Evolutionary conservation across 2,797 vertebrate genomes (phyloP), one percentile per base, ranked within the genome.

Genomic region (Muscicapa striata): DNA sequence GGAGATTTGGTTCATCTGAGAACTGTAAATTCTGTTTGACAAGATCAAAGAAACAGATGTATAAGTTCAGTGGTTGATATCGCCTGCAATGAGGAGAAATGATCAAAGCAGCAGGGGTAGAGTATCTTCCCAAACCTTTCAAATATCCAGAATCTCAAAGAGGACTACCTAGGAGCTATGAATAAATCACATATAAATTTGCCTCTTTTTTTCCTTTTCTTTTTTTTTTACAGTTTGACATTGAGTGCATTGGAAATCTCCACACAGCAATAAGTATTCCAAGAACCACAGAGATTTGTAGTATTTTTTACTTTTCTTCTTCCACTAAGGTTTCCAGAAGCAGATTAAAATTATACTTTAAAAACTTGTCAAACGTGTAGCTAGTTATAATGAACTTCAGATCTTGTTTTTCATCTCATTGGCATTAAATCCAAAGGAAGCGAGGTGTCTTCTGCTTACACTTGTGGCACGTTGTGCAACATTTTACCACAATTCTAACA

Each of bases 1-100:
- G 96, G 96, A 97, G 97, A 98, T 98, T 97, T 97, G 93, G 97
- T 97, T 98, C 97, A 96, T 97, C 96, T 96, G 77, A 93, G 94
- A 96, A 91, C 98, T 97, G 94, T 98, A 98, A 98, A 98, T 98
- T 98, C 97, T 97, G 96, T 98, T 97, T 97, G 96, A 97, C 97
- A 97, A 97, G 97, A 98, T 98, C 97, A 98, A 98, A 98, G 97
- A 96, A 97, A 96, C 94, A 95, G 94, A 97, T 97, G 95, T 96
- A 79, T 96, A 95, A 97, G 95, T 97, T 96, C 94, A 87, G 96
- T 79, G 94, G 97, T 93, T 96, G 97, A 84, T 96, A 96, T 73
- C 4, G 84, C 95, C 95, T 75, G 63, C 95, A 86, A 97, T 92
- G 96, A 97, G 94, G 93, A 95, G 90, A 96, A 95, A 96, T 94